Evolutionary conservation across 30 jellyfish, hydroid and myxozoan genomes (phyloP), one percentile per base, ranked within the genome.

Genomic region (Cassiopea andromeda): DNA sequence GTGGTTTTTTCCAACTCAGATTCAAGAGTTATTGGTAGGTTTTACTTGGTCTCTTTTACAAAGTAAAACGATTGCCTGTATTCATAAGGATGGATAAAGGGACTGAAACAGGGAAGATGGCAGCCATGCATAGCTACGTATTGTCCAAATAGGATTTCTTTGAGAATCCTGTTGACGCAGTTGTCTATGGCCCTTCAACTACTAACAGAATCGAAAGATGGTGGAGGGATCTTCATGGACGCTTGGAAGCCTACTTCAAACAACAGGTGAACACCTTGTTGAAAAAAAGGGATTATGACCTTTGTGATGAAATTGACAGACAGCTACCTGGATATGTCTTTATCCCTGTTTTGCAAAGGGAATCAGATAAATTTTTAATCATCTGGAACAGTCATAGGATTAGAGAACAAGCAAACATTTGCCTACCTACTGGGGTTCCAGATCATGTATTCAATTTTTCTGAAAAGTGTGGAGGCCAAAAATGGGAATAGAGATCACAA

Each of bases 51-150:
- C 49, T 66, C 44, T 50, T 85, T 88, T 2, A 38, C 74, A 79
- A 79, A 67, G 85, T 73, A 61, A 75, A 60, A 68, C n/a, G 70
- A 89, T 89, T 18, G 88, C 96, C 44, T 16, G 58, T 44, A 27
- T 57, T 60, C 59, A 66, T 87, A 64, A 77, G 93, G 27, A 60
- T 88, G 18, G 95, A 88, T 79, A 78, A 88, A 73, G 91, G 95
- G 60, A 78, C 95, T 10, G 95, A 88, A 50, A 88, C 90, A 7
- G 95, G 95, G 59, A 81, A 43, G 74, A 46, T 79, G 90, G 95
- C 93, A 9, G 48, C 93, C 58, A 86, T 86, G 64, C 93, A 86
- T 18, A 58, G 88, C n/a, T 86, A 18, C 71, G 88, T 86, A 45
- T 13, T 81, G 64, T 27, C 38, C 38, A 54, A 54, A 10, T 54